Evolutionary conservation across 2,888 invertebrate species (phyloP).

Genomic region (Carabus problematicus): DNA sequence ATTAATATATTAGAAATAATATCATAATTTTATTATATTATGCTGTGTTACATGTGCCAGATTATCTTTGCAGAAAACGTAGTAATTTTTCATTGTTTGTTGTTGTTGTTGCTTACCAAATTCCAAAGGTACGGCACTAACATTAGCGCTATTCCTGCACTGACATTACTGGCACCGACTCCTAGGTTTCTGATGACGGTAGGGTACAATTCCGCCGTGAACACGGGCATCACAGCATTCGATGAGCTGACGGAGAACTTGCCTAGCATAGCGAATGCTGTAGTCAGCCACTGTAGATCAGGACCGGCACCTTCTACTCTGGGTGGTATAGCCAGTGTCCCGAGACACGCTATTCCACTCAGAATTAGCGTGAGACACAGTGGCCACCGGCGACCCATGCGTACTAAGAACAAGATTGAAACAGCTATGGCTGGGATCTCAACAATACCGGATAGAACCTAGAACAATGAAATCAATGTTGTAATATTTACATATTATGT

Average conservation of each 20-base stretch:
- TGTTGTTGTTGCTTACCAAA: conserved; percentile 67
- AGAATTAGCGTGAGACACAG: conserved; percentile 72
- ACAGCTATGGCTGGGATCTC: conserved; percentile 81
- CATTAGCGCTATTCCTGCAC: conserved; percentile 78
- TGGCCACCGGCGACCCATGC: conserved; percentile 76
- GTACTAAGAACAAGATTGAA: conserved; percentile 77
- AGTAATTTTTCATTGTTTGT: neutral
- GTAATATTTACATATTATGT: conserved; percentile 14
- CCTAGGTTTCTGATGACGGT: conserved; percentile 81
- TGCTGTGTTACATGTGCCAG: neutral
- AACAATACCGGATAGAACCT: conserved; percentile 73
- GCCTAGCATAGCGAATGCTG: conserved; percentile 78
- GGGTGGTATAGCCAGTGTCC: conserved; percentile 62
- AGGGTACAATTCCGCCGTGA: conserved; percentile 80
- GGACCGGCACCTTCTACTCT: conserved; percentile 55
- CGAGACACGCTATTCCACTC: conserved; percentile 73
- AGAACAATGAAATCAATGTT: conserved; percentile 43
- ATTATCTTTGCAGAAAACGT: no score
- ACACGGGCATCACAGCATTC: conserved; percentile 81
- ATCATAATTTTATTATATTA: neutral
- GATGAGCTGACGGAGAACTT: conserved; percentile 81
- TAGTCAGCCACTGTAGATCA: conserved; percentile 71
- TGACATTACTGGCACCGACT: conserved; percentile 77
- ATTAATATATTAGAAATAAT: no score
- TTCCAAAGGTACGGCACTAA: conserved; percentile 80